A percentile compares a stretch with the other conserved stretches of the same genome.
phyloP scores from a whole-genome alignment of 2,888 invertebrate species.

The Lacanobia oleracea region DNA sequence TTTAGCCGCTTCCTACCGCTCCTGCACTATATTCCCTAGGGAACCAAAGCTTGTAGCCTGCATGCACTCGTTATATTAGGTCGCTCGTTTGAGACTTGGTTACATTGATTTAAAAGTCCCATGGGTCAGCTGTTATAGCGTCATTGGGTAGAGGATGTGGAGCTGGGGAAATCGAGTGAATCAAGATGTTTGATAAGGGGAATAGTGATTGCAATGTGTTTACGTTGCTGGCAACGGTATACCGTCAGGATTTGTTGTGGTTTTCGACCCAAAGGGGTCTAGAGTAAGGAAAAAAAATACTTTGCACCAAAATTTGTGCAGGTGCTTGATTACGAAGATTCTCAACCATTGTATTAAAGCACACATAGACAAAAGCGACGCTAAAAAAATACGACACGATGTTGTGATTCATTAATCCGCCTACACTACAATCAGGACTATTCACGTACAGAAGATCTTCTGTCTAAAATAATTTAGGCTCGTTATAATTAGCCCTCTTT shows the following conservation, averaged over 20 bases:
- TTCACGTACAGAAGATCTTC: no score
- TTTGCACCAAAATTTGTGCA: no score
- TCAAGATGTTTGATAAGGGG: conserved; percentile 3
- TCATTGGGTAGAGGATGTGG: conserved; percentile 10
- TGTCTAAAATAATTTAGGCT: no score
- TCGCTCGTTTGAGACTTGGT: conserved; percentile 20
- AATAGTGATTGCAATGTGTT: not conserved
- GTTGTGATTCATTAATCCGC: no score
- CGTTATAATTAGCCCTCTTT: no score
- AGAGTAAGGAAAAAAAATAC: no score
- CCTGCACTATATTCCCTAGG: conserved; percentile 42
- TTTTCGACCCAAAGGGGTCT: not conserved
- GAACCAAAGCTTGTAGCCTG: conserved; percentile 35
- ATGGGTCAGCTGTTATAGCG: conserved; percentile 14
- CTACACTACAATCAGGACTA: no score
- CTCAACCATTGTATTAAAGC: no score
- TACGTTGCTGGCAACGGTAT: not conserved
- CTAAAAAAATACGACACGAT: no score
- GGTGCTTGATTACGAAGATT: no score
- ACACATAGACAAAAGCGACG: no score
- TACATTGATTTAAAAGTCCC: conserved; percentile 42
- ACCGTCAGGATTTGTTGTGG: no score
- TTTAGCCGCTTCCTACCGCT: conserved; percentile 35
- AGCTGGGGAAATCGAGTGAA: not conserved
- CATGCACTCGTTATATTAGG: conserved; percentile 27